Evolutionary conservation across 2,888 invertebrate species (phyloP).

Genomic region (Temnothorax ravouxi): DNA sequence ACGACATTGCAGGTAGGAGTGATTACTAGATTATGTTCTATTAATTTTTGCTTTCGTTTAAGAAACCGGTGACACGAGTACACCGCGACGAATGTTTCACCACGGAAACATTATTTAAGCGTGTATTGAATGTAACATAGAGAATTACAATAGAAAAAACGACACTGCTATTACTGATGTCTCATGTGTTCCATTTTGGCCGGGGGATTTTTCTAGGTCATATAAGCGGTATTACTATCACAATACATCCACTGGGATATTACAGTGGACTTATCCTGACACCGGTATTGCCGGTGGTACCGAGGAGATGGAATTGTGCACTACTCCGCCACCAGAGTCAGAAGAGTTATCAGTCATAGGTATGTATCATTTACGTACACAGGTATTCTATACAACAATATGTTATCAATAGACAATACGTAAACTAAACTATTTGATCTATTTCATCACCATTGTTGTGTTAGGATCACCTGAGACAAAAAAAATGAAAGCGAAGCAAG

Average conservation of each 20-base stretch:
- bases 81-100: constrained; percentile 54
- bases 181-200: constrained; percentile 62
- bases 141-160: constrained; percentile 56
- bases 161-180: constrained; percentile 41
- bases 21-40: constrained; percentile 74
- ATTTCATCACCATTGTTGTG: background rate
- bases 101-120: constrained; percentile 66
- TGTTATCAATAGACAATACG: background rate
- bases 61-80: constrained; percentile 44
- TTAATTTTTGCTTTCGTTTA: constrained; percentile 46
- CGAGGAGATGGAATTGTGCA: constrained; percentile 89
- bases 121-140: constrained; percentile 51
- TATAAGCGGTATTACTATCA: constrained; percentile 91
- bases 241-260: constrained; percentile 88
- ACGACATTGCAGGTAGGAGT: constrained; percentile 72
- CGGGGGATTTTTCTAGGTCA: constrained; percentile 87
- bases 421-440: background rate
- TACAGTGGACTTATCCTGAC: constrained; percentile 90
- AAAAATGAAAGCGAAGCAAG: constrained; percentile 42
- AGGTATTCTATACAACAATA: background rate
- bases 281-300: constrained; percentile 86
- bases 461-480: constrained; percentile 31
- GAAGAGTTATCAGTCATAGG: constrained; percentile 80
- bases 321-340: constrained; percentile 87
- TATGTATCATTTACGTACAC: constrained; percentile 41